Conservation (phyloP, 2,113 vertebrate species). For the Reinhardtius hippoglossoides region DNA sequence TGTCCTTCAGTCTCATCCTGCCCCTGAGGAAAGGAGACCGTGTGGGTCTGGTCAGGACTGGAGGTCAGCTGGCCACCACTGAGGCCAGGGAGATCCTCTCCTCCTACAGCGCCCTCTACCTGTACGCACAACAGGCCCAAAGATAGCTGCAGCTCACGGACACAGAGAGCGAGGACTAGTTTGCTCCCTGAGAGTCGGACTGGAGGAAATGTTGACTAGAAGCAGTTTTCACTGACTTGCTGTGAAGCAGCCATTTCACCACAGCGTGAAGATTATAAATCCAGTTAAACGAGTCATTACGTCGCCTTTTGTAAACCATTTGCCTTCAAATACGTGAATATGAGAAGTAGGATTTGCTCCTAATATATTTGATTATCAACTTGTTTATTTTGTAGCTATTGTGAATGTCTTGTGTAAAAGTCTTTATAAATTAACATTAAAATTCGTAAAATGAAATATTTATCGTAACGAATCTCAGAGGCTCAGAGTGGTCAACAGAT, state of each 20-base stretch:
- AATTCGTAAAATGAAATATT: slow-evolving; percentile 35
- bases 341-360: slow-evolving; percentile 60
- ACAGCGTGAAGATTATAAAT: slow-evolving; percentile 44
- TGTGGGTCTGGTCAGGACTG: slow-evolving; percentile 88
- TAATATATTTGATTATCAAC: slow-evolving; percentile 73
- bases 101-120: slow-evolving; percentile 91
- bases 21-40: slow-evolving; percentile 90
- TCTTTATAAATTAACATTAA: slow-evolving; percentile 74
- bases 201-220: slow-evolving; percentile 31
- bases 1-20: slow-evolving; percentile 91
- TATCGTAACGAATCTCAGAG: slow-evolving; percentile 38
- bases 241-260: background rate
- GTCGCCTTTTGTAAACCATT: slow-evolving; percentile 24
- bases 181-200: slow-evolving; percentile 43
- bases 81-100: slow-evolving; percentile 92
- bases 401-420: slow-evolving; percentile 59
- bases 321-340: slow-evolving; percentile 30
- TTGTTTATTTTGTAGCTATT: slow-evolving; percentile 54
- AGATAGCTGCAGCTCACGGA: slow-evolving; percentile 81
- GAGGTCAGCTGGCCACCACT: slow-evolving; percentile 89
- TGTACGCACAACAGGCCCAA: slow-evolving; percentile 88
- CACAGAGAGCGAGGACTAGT: slow-evolving; percentile 34
- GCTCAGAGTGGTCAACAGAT: background rate
- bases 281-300: slow-evolving; percentile 21
- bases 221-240: slow-evolving; percentile 26